Conservation (phyloP, 2,888 invertebrate genomes). For the Cheilosia variabilis region DNA sequence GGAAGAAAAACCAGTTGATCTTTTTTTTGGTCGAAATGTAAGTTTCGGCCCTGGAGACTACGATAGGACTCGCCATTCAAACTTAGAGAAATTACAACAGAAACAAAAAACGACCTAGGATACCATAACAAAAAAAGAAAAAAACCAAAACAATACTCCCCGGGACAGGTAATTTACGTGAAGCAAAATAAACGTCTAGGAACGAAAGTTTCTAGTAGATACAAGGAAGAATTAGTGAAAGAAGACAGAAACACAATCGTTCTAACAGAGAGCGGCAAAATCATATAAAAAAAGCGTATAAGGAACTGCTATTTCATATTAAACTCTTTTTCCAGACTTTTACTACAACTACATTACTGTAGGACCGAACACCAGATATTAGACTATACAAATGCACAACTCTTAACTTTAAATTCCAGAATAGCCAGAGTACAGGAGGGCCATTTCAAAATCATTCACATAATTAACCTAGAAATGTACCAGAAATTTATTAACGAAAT, state of each 20-base stretch:
- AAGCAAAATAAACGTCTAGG: constrained; percentile 48
- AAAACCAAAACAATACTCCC: constrained; percentile 43
- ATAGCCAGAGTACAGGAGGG: constrained; percentile 22
- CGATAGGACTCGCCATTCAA: no score
- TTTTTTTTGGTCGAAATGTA: constrained; percentile 41
- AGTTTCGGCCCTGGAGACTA: neutral
- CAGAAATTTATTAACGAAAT: no score
- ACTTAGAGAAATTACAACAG: constrained; percentile 9
- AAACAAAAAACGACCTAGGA: constrained; percentile 50
- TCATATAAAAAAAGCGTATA: constrained; percentile 53
- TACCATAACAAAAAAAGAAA: constrained; percentile 56
- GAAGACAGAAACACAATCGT: constrained; percentile 51
- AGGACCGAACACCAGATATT: constrained; percentile 5
- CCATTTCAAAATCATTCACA: constrained; percentile 33
- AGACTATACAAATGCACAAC: constrained; percentile 38
- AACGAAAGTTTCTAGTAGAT: constrained; percentile 45
- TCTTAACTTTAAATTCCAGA: neutral
- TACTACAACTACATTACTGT: neutral
- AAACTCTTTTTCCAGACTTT: neutral
- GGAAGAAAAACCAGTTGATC: constrained; percentile 53
- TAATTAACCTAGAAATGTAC: no score
- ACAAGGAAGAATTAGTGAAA: constrained; percentile 52
- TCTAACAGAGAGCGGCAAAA: constrained; percentile 49
- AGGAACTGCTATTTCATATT: constrained; percentile 28
- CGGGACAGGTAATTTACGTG: constrained; percentile 47